Conservation (phyloP, 2,797 vertebrate species). For the Macroramphosus scolopax region DNA sequence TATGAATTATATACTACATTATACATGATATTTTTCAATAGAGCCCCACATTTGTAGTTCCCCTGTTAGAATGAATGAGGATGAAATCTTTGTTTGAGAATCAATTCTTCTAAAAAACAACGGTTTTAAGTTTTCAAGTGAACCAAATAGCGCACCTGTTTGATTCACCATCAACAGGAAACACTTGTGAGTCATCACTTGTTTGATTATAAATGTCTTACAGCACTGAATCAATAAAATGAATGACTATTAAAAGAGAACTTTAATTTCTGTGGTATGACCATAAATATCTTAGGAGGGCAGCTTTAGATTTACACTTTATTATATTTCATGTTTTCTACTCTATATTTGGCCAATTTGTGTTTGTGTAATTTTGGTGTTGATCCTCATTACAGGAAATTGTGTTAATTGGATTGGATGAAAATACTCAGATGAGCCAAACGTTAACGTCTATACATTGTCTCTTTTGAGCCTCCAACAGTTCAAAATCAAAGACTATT, state of each 20-base stretch:
- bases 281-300: neutral
- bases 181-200: constrained; percentile 32
- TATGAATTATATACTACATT: constrained; percentile 36
- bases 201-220: constrained; percentile 19
- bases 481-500: no score
- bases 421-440: no score
- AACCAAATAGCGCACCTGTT: constrained; percentile 55
- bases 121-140: neutral
- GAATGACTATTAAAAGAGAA: constrained; percentile 2
- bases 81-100: constrained; percentile 9
- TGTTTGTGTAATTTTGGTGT: neutral
- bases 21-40: constrained; percentile 18
- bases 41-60: constrained; percentile 3
- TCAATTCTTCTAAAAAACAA: constrained; percentile 6
- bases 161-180: constrained; percentile 54
- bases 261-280: constrained; percentile 1
- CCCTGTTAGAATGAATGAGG: constrained; percentile 7
- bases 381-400: neutral
- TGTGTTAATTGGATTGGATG: no score
- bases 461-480: no score
- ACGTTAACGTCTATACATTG: no score
- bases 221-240: neutral
- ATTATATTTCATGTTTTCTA: neutral
- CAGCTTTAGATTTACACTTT: no score
- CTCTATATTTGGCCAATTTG: neutral